Evolutionary conservation across 2,113 vertebrate genomes (phyloP).

Genomic region (Pelvicachromis taeniatus): DNA sequence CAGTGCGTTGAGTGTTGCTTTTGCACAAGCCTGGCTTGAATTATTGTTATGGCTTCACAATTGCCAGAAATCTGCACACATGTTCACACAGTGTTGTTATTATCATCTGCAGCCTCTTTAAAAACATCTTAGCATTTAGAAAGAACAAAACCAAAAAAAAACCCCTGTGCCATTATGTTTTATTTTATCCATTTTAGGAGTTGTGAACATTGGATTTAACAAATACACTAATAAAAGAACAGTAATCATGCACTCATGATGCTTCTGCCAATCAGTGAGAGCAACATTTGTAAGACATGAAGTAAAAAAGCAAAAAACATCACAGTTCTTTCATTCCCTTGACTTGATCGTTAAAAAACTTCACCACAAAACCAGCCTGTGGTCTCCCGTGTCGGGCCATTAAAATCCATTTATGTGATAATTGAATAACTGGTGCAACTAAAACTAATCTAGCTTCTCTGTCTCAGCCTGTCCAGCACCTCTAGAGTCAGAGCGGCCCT

Average conservation of each 20-base stretch:
- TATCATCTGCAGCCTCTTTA: background rate
- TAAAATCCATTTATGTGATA: background rate
- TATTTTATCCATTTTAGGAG: background rate
- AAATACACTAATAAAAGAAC: background rate
- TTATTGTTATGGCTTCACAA: background rate
- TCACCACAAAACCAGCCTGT: background rate
- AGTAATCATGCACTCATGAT: background rate
- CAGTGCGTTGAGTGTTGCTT: constrained; percentile 13
- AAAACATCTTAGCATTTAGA: background rate
- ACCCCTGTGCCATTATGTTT: background rate
- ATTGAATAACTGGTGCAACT: background rate
- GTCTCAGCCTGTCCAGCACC: constrained; percentile 56
- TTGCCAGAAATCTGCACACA: background rate
- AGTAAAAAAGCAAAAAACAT: background rate
- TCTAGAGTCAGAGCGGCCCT: constrained; percentile 72
- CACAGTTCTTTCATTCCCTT: background rate
- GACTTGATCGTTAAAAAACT: background rate
- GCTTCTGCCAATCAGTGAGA: background rate
- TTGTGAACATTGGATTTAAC: background rate
- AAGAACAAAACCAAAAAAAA: background rate
- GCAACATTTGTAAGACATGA: background rate
- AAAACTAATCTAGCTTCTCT: background rate
- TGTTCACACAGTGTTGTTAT: background rate
- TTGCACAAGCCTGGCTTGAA: background rate
- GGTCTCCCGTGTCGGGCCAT: background rate